Percentiles rank a stretch among this genome's conserved stretches.
These are phyloP conservation scores for Julus scanicus DNA, from an alignment of 2,888 invertebrate species.

Conservation along the genomic window DNA sequence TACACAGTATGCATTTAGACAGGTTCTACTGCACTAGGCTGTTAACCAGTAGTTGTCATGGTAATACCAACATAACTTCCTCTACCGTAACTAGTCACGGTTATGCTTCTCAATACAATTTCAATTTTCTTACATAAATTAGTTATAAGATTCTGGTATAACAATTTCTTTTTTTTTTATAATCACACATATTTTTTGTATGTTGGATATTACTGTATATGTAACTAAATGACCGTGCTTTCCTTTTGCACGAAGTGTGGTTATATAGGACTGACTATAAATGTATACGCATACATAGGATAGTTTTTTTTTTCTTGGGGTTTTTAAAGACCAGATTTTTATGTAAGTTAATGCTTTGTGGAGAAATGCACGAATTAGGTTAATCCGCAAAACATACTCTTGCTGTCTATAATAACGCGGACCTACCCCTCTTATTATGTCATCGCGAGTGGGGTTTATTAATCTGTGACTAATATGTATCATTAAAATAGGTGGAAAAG, in stretches of 20 bases:
- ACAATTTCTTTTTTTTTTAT: neutral
- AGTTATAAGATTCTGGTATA: too few relatives aligned
- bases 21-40: too few relatives aligned
- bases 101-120: too few relatives aligned
- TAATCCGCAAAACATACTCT: conserved; percentile 1
- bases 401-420: neutral
- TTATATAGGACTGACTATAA: neutral
- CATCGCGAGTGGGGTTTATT: neutral
- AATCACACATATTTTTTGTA: too few relatives aligned
- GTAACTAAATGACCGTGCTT: too few relatives aligned
- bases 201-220: too few relatives aligned
- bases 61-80: too few relatives aligned
- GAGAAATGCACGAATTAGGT: conserved; percentile 12
- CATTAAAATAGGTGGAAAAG: conserved; percentile 9
- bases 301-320: neutral
- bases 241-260: neutral
- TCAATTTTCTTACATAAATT: too few relatives aligned
- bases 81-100: too few relatives aligned
- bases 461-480: neutral
- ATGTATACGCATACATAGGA: neutral
- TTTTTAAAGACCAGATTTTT: neutral
- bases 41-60: too few relatives aligned
- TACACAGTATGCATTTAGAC: too few relatives aligned
- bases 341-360: neutral
- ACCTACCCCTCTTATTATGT: conserved; percentile 39